Conservation (phyloP, 1,140 invertebrate genomes). For the Probaryconus sp. region DNA sequence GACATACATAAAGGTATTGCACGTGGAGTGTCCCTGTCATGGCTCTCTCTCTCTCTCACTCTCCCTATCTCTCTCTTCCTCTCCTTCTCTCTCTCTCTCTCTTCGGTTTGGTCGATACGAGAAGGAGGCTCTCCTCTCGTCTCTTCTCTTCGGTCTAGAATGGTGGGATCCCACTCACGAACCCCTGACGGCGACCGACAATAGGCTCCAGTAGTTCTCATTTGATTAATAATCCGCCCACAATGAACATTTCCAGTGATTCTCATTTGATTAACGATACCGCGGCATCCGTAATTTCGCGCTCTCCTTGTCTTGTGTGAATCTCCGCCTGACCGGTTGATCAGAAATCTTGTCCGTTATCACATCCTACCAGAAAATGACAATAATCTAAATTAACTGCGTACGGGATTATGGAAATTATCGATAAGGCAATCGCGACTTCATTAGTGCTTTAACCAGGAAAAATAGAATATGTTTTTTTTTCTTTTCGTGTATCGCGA, state of each 20-base stretch:
- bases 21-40: constrained; percentile 42
- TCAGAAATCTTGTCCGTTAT: too few species aligned
- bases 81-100: too few species aligned
- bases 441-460: too few species aligned
- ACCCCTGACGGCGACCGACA: constrained; percentile 51
- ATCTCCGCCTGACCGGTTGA: constrained; percentile 6
- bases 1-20: constrained; percentile 16
- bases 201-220: constrained; percentile 75
- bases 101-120: constrained; percentile 56
- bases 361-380: too few species aligned
- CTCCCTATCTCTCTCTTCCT: too few species aligned
- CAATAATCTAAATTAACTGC: too few species aligned
- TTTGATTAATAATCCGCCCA: constrained; percentile 77
- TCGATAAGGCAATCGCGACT: too few species aligned
- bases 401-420: too few species aligned
- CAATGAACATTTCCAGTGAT: constrained; percentile 73
- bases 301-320: not conserved
- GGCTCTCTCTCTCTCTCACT: too few species aligned
- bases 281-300: constrained; percentile 13
- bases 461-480: too few species aligned
- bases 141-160: constrained; percentile 15
- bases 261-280: constrained; percentile 76
- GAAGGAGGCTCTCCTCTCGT: constrained; percentile 47
- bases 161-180: constrained; percentile 54
- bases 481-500: constrained; percentile 9